These are phyloP conservation scores for human (Homo sapiens) DNA, from an alignment of 2,113 vertebrate genomes.

Conservation along the genomic window DNA sequence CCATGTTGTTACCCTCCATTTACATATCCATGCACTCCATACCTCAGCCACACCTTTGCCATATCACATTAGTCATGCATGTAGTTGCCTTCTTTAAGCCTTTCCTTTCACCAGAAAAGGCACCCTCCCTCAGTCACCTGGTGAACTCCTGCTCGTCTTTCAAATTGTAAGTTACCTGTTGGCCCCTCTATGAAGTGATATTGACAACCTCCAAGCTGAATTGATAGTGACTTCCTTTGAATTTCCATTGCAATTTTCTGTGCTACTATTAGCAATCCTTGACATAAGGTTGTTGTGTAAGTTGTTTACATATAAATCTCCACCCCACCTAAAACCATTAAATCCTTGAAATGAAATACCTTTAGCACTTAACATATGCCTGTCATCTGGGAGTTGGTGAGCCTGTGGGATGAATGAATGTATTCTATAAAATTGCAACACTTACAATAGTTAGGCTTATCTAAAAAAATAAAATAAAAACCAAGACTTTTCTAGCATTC, in stretches of 20 bases:
- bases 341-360: neutral
- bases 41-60: neutral
- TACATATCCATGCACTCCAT: rapidly evolving
- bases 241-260: neutral
- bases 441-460: conserved; percentile 32
- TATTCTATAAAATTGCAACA: neutral
- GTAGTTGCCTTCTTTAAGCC: neutral
- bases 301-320: neutral
- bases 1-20: neutral
- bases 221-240: neutral
- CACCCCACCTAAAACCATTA: neutral
- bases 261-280: neutral
- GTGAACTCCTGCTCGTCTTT: neutral
- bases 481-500: neutral
- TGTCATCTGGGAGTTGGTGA: neutral
- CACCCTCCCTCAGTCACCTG: neutral
- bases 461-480: neutral
- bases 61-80: neutral
- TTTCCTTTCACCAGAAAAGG: neutral
- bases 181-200: neutral
- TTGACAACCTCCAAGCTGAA: neutral
- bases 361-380: neutral
- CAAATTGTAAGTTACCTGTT: neutral
- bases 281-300: neutral
- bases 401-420: conserved; percentile 2